phyloP scores from a whole-genome alignment of 2,113 vertebrate genomes.

The Albula glossodonta region DNA sequence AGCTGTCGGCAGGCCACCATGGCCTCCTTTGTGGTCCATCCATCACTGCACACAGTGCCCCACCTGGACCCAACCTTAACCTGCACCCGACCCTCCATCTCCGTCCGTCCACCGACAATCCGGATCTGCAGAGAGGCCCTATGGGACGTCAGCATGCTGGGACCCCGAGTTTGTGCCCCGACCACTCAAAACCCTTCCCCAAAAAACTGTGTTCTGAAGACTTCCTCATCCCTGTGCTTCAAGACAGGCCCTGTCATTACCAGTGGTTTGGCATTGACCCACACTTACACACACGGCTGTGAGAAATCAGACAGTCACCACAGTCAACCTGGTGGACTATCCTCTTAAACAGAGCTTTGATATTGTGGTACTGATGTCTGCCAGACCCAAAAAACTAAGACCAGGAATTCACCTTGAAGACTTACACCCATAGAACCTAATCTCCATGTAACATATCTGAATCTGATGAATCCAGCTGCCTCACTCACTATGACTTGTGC shows the following conservation, averaged over 20 bases:
- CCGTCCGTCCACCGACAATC: conserved; percentile 74
- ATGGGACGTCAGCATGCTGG: conserved; percentile 60
- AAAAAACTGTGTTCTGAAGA: background rate
- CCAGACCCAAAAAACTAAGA: background rate
- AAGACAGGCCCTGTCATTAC: background rate
- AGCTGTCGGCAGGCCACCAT: conserved; percentile 87
- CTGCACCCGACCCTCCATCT: conserved; percentile 81
- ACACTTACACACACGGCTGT: background rate
- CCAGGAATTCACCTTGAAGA: background rate
- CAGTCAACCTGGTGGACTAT: background rate
- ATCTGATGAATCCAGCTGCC: background rate
- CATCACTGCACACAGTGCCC: conserved; percentile 82
- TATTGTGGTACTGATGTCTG: background rate
- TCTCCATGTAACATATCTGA: background rate
- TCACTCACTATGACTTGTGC: background rate
- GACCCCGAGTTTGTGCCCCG: background rate
- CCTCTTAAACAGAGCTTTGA: background rate
- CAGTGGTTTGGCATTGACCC: background rate
- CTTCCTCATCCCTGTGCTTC: background rate
- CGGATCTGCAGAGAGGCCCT: conserved; percentile 78
- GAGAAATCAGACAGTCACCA: background rate
- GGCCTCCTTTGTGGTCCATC: conserved; percentile 83
- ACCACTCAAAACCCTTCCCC: background rate
- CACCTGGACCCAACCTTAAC: conserved; percentile 80
- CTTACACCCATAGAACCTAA: background rate